Conservation (phyloP, 2,113 vertebrate genomes). For the Ceyx melanurus region DNA sequence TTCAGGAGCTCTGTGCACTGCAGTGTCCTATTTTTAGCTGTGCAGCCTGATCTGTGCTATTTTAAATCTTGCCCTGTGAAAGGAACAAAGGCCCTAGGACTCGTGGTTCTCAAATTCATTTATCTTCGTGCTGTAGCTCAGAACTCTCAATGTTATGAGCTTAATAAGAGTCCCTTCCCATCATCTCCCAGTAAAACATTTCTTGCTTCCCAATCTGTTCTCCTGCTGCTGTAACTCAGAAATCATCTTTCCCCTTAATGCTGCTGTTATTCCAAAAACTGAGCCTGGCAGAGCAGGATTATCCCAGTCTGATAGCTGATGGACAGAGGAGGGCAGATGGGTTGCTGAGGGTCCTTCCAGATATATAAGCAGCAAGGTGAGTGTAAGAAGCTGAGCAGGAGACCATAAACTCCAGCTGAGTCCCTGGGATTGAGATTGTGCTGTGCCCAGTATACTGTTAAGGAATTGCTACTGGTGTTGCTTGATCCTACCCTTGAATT, state of each 20-base stretch:
- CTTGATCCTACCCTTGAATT: neutral
- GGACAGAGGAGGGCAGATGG: neutral
- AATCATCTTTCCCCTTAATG: neutral
- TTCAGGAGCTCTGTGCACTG: neutral
- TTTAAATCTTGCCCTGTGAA: neutral
- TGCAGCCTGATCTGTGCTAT: neutral
- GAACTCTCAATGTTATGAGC: neutral
- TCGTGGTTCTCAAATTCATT: neutral
- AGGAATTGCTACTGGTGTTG: neutral
- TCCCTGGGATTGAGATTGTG: neutral
- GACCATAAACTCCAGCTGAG: neutral
- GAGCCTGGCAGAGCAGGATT: neutral
- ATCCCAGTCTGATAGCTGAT: too few species aligned
- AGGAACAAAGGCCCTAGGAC: neutral
- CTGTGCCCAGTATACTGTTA: fast-evolving
- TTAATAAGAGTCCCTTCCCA: neutral
- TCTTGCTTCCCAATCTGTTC: neutral
- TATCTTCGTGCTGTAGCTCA: neutral
- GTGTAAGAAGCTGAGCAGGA: neutral
- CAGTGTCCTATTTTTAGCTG: neutral
- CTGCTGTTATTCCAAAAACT: neutral
- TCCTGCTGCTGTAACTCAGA: neutral
- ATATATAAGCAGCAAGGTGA: neutral
- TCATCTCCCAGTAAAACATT: neutral
- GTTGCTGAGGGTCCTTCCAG: neutral